Evolutionary conservation across 2,113 vertebrate genomes (phyloP), one percentile per base, ranked within the genome.

Genomic region (Salminus brasiliensis): DNA sequence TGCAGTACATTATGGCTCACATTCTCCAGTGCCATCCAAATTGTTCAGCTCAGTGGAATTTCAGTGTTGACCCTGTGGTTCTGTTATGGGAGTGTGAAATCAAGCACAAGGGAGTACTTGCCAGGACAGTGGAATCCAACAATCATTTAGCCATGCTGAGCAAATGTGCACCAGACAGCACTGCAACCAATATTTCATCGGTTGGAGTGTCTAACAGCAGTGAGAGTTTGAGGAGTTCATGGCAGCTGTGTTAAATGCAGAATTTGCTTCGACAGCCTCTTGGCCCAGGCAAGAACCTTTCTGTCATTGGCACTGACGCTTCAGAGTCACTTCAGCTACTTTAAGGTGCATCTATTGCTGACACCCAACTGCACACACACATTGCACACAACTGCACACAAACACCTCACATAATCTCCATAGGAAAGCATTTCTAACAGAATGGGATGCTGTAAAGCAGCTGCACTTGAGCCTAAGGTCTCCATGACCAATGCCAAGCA

Each of bases 11-110:
- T 55, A 55, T 55, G 23, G 52, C 39, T 45, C 43, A 52, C 43
- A 21, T 75, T 63, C 32, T 21, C 47, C 30, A 21, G 66, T 62
- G 59, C 59, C 39, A 76, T 70, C 71, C 60, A 52, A 66, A 74
- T 70, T 66, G 45, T 68, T 62, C 71, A 27, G 47, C 63, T 62
- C 27, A 59, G 65, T 73, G 79, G 79, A 75, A 81, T 81, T 62
- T 41, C 45, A 52, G 55, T 83, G 72, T 81, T 83, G 74, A 79
- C 84, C 60, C 68, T 72, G 75, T 71, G 59, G 72, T 81, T 79
- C 52, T 76, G 79, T 68, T 68, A 76, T 65, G 49, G 45, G 39
- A 49, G 60, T 74, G 76, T 81, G 82, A 82, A 80, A 79, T 81
- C 68, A 72, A 60, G 81, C 75, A 60, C 74, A 66, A 36, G 81